These are phyloP conservation scores for Melipona quadrifasciata DNA, from an alignment of 1,140 invertebrate genomes.

Conservation along the genomic window DNA sequence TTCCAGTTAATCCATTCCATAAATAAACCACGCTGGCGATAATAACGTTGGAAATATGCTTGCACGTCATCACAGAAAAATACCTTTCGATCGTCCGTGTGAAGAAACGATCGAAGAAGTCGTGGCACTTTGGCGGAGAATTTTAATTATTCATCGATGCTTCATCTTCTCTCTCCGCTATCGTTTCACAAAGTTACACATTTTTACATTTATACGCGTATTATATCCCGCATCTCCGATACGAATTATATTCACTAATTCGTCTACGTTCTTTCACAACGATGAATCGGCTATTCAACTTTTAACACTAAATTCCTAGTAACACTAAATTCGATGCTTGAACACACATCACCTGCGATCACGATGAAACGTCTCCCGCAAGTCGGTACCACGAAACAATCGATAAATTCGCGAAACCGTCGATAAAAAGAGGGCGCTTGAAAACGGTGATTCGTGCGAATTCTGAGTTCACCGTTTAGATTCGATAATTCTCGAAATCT, in stretches of 20 bases:
- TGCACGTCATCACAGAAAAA: not conserved
- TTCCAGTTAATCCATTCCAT: not conserved
- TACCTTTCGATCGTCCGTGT: not conserved
- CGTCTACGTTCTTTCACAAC: not conserved
- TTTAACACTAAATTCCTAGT: constrained; percentile 2
- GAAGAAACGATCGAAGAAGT: not conserved
- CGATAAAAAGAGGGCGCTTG: not conserved
- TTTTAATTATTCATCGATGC: not conserved
- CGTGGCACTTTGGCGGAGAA: not conserved
- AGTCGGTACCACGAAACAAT: not conserved
- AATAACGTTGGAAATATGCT: not conserved
- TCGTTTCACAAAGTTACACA: constrained; percentile 6
- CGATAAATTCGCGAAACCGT: not conserved
- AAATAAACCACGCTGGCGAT: not conserved
- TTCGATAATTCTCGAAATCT: not conserved
- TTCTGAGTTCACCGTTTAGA: not conserved
- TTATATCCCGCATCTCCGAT: not conserved
- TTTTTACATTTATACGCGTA: not conserved
- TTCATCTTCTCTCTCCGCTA: not conserved
- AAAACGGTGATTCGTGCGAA: not conserved
- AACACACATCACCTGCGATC: not conserved
- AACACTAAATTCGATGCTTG: not conserved
- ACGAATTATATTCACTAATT: too few relatives aligned
- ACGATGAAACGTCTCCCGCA: not conserved
- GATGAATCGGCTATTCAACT: not conserved